Conservation (phyloP, 1,140 invertebrate species). For the Pseudachorutes palmiensis region DNA sequence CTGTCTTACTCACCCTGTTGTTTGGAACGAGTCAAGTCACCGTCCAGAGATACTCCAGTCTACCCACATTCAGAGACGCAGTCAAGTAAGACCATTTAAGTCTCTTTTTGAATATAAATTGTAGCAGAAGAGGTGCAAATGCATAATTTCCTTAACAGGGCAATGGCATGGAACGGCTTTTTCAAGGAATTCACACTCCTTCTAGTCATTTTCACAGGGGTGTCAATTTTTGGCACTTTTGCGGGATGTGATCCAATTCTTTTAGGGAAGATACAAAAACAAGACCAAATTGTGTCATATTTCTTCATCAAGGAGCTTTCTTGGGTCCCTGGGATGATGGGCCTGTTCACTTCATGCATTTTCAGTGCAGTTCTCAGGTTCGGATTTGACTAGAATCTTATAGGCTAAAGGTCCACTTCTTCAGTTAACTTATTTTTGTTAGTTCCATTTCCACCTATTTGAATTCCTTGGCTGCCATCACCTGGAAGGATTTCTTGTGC, state of each 20-base stretch:
- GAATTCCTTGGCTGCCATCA: not conserved
- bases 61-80: slow-evolving; percentile 26
- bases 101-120: not conserved
- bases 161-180: slow-evolving; percentile 21
- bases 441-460: not conserved
- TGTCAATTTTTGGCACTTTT: slow-evolving; percentile 42
- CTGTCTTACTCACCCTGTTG: slow-evolving; percentile 46
- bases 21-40: slow-evolving; percentile 49
- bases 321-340: slow-evolving; percentile 30
- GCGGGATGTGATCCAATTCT: slow-evolving; percentile 41
- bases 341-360: slow-evolving; percentile 27
- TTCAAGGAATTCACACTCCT: slow-evolving; percentile 25
- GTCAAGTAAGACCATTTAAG: not conserved
- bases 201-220: slow-evolving; percentile 34
- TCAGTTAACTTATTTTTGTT: not conserved
- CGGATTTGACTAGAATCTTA: not conserved
- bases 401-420: not conserved
- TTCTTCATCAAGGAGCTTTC: slow-evolving; percentile 27
- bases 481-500: not conserved
- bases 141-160: slow-evolving; percentile 20
- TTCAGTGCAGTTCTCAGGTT: slow-evolving; percentile 31
- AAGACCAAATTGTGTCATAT: slow-evolving; percentile 33
- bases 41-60: slow-evolving; percentile 45
- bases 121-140: not conserved
- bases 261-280: slow-evolving; percentile 19